phyloP scores from a whole-genome alignment of 2,888 invertebrate species.

The Anthrax anthrax region DNA sequence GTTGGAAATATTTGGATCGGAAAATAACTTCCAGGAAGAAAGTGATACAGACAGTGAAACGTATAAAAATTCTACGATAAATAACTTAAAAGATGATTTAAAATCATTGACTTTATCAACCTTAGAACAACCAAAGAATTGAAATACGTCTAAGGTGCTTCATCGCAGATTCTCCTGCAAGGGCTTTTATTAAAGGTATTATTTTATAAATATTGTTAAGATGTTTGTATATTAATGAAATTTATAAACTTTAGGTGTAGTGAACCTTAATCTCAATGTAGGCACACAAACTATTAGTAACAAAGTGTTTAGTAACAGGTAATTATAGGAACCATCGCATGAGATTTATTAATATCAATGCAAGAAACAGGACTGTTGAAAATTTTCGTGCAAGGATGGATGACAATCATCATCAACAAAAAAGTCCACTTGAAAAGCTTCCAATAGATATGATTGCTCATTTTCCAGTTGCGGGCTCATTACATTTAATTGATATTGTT shows the following conservation, averaged over 20 bases:
- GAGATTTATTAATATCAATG: not conserved
- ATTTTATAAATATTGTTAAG: not conserved
- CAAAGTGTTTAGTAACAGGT: not conserved
- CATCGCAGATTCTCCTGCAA: not conserved
- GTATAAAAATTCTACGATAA: no score
- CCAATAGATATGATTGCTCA: not conserved
- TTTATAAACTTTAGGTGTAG: not conserved
- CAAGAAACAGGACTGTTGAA: not conserved
- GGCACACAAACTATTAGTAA: not conserved
- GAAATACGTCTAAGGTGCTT: not conserved
- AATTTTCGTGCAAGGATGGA: not conserved
- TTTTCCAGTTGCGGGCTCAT: not conserved
- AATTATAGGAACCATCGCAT: not conserved
- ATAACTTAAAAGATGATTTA: no score
- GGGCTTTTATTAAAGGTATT: constrained; percentile 1
- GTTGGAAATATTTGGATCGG: no score
- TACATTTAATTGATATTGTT: not conserved
- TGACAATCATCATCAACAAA: not conserved
- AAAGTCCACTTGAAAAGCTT: not conserved
- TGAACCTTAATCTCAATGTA: not conserved
- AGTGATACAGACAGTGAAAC: no score
- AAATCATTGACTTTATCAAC: no score
- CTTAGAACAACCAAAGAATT: no score
- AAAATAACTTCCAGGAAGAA: no score
- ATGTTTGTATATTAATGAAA: not conserved